Conservation (phyloP, 2,113 vertebrate species). For the Strix uralensis region DNA sequence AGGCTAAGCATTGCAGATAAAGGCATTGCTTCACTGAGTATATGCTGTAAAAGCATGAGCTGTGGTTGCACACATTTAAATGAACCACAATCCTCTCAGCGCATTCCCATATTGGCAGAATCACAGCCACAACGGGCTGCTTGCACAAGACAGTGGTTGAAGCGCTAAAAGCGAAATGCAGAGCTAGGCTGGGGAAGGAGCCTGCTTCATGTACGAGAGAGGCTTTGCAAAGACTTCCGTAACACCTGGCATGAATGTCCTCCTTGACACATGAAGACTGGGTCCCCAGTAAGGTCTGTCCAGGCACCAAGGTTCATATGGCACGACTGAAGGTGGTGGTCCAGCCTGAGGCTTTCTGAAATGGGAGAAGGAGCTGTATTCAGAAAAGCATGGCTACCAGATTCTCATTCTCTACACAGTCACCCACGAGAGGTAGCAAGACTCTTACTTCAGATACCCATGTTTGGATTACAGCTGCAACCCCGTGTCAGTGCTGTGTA, state of each 20-base stretch:
- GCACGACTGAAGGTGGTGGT: background rate
- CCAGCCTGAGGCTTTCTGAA: background rate
- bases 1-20: constrained; percentile 52
- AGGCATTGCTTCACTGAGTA: constrained; percentile 51
- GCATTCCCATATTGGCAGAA: background rate
- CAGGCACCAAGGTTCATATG: background rate
- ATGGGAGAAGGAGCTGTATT: background rate
- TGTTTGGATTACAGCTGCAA: constrained; percentile 1
- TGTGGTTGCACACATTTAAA: constrained; percentile 45
- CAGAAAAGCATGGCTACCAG: background rate
- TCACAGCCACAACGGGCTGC: background rate
- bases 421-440: background rate
- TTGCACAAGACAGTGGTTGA: constrained; percentile 27
- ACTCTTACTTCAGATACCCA: background rate
- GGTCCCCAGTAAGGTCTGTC: background rate
- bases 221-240: background rate
- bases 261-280: rapidly evolving
- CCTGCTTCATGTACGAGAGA: background rate
- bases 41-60: constrained; percentile 51
- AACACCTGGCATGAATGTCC: background rate
- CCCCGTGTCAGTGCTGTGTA: background rate
- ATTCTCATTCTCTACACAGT: background rate
- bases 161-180: background rate
- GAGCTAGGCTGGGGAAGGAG: background rate
- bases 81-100: background rate